Percentiles rank a stretch among this genome's conserved stretches.
Evolutionary conservation across 1,140 invertebrate genomes (phyloP).

Genomic region (Grapholita molesta): DNA sequence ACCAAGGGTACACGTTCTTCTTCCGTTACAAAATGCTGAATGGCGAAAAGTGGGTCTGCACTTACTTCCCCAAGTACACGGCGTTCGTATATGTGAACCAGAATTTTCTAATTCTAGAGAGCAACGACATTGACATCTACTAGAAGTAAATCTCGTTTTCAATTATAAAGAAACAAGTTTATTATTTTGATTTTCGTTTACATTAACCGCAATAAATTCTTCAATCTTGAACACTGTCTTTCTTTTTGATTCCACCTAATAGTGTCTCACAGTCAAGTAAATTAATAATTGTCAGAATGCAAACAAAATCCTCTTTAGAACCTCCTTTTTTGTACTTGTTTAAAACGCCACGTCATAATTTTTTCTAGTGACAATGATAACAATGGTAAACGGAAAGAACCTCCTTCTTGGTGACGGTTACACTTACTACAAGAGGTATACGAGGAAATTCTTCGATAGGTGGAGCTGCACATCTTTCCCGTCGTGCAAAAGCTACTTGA

Average conservation of each 20-base stretch:
- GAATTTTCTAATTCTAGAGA: not conserved
- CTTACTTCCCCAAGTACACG: constrained; percentile 31
- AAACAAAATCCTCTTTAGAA: no score
- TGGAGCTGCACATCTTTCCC: constrained; percentile 35
- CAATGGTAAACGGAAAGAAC: constrained; percentile 25
- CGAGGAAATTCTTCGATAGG: not conserved
- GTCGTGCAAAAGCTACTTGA: constrained; percentile 26
- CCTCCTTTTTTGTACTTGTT: no score
- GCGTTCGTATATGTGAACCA: constrained; percentile 1
- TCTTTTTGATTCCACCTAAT: no score
- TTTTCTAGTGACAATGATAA: constrained; percentile 14
- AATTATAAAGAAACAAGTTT: no score
- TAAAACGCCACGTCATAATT: no score
- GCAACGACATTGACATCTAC: not conserved
- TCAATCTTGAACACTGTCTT: no score
- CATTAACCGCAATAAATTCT: no score
- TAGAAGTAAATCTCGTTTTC: not conserved
- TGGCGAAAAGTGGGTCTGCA: constrained; percentile 32
- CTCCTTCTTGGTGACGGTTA: constrained; percentile 15
- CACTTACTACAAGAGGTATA: constrained; percentile 20
- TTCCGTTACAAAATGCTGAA: constrained; percentile 31
- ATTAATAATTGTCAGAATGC: no score
- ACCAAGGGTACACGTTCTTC: constrained; percentile 27
- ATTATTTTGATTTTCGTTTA: no score
- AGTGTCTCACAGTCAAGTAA: no score